These are phyloP conservation scores for Poecile montanus DNA, from an alignment of 2,797 vertebrate species.

Conservation along the genomic window DNA sequence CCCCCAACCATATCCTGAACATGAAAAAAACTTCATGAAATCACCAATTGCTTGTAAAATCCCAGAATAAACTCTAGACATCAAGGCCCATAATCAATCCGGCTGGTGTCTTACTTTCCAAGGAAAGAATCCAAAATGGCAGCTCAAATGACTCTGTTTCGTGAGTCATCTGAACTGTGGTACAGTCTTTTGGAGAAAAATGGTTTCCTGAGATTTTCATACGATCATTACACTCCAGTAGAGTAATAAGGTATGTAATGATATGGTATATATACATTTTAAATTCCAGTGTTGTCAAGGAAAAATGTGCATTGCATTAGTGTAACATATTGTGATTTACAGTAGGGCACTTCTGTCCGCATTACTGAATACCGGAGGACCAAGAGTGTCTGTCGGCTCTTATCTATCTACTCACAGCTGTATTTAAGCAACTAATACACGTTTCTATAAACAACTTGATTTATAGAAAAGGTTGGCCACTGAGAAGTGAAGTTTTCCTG, in stretches of 20 bases:
- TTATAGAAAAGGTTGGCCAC: slow-evolving; percentile 23
- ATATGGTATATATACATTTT: slow-evolving; percentile 13
- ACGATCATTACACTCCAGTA: background rate
- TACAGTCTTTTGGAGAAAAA: background rate
- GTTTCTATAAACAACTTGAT: slow-evolving; percentile 54
- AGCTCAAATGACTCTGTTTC: background rate
- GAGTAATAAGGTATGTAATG: slow-evolving; percentile 1
- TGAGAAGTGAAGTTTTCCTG: slow-evolving; percentile 8
- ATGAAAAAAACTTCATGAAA: background rate
- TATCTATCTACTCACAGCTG: slow-evolving; percentile 54
- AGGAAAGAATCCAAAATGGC: slow-evolving; percentile 27
- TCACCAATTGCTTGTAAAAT: slow-evolving; percentile 3
- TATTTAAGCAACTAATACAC: slow-evolving; percentile 58
- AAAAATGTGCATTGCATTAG: slow-evolving; percentile 40
- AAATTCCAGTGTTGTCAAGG: slow-evolving; percentile 35
- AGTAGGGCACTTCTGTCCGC: background rate
- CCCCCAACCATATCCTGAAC: background rate
- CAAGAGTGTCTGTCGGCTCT: background rate
- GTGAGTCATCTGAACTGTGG: background rate
- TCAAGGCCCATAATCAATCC: background rate
- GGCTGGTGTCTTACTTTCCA: background rate
- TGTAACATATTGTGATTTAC: slow-evolving; percentile 8
- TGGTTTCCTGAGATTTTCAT: slow-evolving; percentile 40
- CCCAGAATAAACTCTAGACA: background rate
- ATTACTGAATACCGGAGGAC: background rate